These are phyloP conservation scores for Mystacides longicornis DNA, from an alignment of 2,888 invertebrate genomes.

Conservation along the genomic window DNA sequence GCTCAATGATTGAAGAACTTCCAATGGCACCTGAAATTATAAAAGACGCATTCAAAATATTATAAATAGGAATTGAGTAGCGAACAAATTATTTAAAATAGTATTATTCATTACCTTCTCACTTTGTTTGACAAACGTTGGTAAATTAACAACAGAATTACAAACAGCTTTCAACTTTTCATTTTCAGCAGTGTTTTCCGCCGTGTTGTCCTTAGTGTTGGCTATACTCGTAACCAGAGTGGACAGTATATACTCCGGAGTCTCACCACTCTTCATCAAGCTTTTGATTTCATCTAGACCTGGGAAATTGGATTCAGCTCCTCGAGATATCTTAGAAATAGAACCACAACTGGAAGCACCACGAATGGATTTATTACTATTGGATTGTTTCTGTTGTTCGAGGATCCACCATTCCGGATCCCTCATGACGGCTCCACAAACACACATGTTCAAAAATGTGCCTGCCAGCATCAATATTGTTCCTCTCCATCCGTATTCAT, in stretches of 20 bases:
- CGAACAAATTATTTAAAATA: not conserved
- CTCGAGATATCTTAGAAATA: conserved; percentile 44
- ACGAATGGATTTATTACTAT: conserved; percentile 45
- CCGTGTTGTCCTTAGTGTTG: conserved; percentile 44
- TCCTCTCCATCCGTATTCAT: conserved; percentile 79
- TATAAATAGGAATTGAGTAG: not conserved
- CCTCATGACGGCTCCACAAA: conserved; percentile 79
- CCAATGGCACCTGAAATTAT: conserved; percentile 52
- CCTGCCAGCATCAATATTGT: conserved; percentile 75
- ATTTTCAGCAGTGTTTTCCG: conserved; percentile 43
- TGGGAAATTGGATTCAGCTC: conserved; percentile 52
- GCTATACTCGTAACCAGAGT: conserved; percentile 53
- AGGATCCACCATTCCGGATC: conserved; percentile 77
- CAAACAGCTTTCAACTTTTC: conserved; percentile 39
- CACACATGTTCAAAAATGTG: conserved; percentile 75
- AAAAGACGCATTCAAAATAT: not conserved
- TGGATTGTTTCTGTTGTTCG: conserved; percentile 52
- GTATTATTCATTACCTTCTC: conserved; percentile 64
- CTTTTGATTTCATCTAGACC: conserved; percentile 59
- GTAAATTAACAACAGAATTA: conserved; percentile 65
- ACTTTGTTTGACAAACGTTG: conserved; percentile 62
- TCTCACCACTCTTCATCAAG: conserved; percentile 62
- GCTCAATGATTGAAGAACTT: conserved; percentile 55
- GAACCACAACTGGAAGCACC: conserved; percentile 48
- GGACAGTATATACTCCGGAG: conserved; percentile 58